Percentiles rank a stretch among this genome's conserved stretches.
These are phyloP conservation scores for Dastarcus helophoroides DNA, from an alignment of 2,888 invertebrate species.

Conservation along the genomic window DNA sequence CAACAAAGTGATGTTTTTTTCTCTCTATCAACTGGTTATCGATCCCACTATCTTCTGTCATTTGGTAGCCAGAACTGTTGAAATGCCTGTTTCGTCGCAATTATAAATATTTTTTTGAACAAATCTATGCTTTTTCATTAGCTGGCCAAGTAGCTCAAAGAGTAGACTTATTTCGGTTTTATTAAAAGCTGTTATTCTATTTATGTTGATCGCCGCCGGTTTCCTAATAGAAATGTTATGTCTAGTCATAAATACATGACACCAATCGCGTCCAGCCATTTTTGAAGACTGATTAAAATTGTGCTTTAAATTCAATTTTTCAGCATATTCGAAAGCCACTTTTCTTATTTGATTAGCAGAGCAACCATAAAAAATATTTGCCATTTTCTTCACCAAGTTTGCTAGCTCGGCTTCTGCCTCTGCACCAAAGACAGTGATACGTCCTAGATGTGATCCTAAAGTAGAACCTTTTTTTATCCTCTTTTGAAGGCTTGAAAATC, in stretches of 20 bases:
- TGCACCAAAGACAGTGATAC: too few relatives aligned
- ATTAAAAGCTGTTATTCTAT: slow-evolving; percentile 13
- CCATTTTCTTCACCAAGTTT: slow-evolving; percentile 11
- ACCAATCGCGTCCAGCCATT: background rate
- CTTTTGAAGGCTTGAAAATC: too few relatives aligned
- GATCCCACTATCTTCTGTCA: slow-evolving; percentile 31
- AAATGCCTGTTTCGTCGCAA: slow-evolving; percentile 34
- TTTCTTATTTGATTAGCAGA: slow-evolving; percentile 11
- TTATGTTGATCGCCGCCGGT: slow-evolving; percentile 14
- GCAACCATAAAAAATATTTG: slow-evolving; percentile 14
- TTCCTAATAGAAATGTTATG: slow-evolving; percentile 10
- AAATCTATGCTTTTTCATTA: slow-evolving; percentile 11
- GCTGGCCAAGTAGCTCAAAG: slow-evolving; percentile 7
- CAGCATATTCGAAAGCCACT: slow-evolving; percentile 14
- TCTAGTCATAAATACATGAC: slow-evolving; percentile 1
- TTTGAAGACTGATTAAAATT: slow-evolving; percentile 6
- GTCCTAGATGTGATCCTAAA: too few relatives aligned
- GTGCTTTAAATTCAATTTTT: slow-evolving; percentile 10
- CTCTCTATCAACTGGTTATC: too few relatives aligned
- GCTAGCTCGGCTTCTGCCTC: slow-evolving; percentile 12
- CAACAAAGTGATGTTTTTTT: too few relatives aligned
- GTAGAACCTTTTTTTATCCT: too few relatives aligned
- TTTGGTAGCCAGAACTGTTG: slow-evolving; percentile 31
- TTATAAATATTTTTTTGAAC: slow-evolving; percentile 20
- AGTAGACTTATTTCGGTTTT: slow-evolving; percentile 11